phyloP scores from a whole-genome alignment of 2,113 vertebrate genomes.

The Amphiprion ocellaris region DNA sequence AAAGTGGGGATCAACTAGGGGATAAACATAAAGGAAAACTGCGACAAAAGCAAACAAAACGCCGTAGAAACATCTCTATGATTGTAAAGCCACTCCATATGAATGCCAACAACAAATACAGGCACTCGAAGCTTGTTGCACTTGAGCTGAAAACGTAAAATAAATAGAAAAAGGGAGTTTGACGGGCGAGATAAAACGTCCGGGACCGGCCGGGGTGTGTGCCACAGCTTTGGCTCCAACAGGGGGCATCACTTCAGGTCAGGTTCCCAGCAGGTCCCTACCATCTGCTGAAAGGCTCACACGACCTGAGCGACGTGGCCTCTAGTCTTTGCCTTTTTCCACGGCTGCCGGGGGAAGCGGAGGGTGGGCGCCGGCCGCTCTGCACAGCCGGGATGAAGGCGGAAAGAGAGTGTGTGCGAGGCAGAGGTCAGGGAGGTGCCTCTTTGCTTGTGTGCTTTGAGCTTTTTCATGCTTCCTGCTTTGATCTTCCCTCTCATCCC shows the following conservation, averaged over 20 bases:
- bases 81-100: not conserved
- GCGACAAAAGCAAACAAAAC: no score
- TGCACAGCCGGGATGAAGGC: conserved; percentile 39
- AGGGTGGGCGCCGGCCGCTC: conserved; percentile 48
- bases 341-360: conserved; percentile 50
- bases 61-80: not conserved
- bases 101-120: no score
- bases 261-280: conserved; percentile 55
- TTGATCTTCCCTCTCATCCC: conserved; percentile 82
- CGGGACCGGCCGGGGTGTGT: not conserved
- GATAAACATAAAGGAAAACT: no score
- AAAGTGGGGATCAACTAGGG: no score
- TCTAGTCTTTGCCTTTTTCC: conserved; percentile 64
- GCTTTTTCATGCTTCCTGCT: conserved; percentile 81
- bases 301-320: conserved; percentile 63
- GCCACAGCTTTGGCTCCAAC: conserved; percentile 42
- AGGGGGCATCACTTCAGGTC: conserved; percentile 55
- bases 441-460: conserved; percentile 79
- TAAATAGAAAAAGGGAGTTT: not conserved
- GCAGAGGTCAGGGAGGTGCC: conserved; percentile 74
- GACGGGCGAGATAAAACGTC: not conserved
- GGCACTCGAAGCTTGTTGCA: no score
- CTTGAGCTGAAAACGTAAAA: not conserved
- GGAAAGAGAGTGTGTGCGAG: conserved; percentile 46
- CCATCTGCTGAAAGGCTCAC: conserved; percentile 71